Evolutionary conservation across 1,140 invertebrate genomes (phyloP), one percentile per base, ranked within the genome.

Genomic region (Drosophila orena): DNA sequence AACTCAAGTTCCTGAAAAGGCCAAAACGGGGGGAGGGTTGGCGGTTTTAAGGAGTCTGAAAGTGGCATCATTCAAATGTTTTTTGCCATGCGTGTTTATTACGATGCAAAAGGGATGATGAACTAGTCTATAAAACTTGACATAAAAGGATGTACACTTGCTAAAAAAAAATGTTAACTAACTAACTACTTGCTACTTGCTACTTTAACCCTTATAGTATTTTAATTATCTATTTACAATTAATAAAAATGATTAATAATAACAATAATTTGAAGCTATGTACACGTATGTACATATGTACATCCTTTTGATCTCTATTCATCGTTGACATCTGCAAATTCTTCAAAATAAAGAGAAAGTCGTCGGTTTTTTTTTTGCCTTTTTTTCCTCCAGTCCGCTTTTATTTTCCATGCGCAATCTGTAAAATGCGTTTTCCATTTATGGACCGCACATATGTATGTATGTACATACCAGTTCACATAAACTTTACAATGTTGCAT

Each of bases 401-500:
- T 77, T 83, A 57, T 54, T 72, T 81, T 78, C 66, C 66, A 60
- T 61, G 72, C 60, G 56, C 79, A 59, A 52, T 65, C 53, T 64
- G 59, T 42, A 37, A 65, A 75, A 72, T 72, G 66, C 68, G 72
- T 72, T 72, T 58, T 30, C 59, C 60, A 50, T 66, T 74, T 42
- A 53, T 11, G 58, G 34, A 10, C 15, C 14, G 20, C n/a, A 40
- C 17, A n/a, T n/a, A n/a, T n/a, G n/a, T n/a, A n/a, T n/a, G n/a
- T n/a, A n/a, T n/a, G 20, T 20, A 20, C 10, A 44, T 44, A 44
- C 42, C 10, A 17, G 42, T 44, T 20, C 15, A 54, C 22, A 50
- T 47, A 53, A 34, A 42, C 15, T 27, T n/a, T 44, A 49, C 54
- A 74, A 60, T 71, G 66, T 77, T 65, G 56, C 61, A 77, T 55